Percentiles rank a stretch among this genome's conserved stretches.
Conservation (phyloP, 2,113 vertebrate species). For the Tetrao urogallus region DNA sequence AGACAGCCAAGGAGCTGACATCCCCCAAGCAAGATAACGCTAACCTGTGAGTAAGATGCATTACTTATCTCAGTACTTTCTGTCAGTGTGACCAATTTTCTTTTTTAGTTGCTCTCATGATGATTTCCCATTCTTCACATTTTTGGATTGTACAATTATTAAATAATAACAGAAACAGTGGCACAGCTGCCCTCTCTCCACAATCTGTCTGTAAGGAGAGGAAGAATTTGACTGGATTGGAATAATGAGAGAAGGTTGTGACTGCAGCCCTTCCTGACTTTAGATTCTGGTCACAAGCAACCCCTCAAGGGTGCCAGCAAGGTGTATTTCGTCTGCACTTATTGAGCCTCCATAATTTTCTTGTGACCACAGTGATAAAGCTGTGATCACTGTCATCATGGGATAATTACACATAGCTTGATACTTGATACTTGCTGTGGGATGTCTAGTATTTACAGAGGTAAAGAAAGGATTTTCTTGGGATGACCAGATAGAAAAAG, state of each 20-base stretch:
- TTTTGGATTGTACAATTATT: background rate
- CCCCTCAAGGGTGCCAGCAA: constrained; percentile 23
- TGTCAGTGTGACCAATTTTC: background rate
- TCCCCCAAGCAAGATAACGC: no score
- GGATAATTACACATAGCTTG: constrained; percentile 40
- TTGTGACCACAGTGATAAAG: constrained; percentile 59
- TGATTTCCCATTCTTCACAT: background rate
- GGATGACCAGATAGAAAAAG: background rate
- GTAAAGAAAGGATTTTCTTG: background rate
- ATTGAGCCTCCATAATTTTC: constrained; percentile 56
- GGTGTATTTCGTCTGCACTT: constrained; percentile 36
- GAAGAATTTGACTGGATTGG: background rate
- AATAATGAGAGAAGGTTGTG: background rate
- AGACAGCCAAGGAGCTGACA: constrained; percentile 24
- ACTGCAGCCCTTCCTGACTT: background rate
- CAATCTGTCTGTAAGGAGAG: background rate
- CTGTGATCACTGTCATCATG: constrained; percentile 58
- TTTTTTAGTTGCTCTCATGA: background rate
- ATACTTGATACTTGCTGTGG: background rate
- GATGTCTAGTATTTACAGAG: constrained; percentile 15
- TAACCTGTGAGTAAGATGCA: background rate
- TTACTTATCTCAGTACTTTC: background rate
- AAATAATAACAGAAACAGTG: background rate
- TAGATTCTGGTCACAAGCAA: constrained; percentile 57
- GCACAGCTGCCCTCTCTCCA: background rate